These are phyloP conservation scores for Harpalus rufipes DNA, from an alignment of 2,888 invertebrate species.

Conservation along the genomic window DNA sequence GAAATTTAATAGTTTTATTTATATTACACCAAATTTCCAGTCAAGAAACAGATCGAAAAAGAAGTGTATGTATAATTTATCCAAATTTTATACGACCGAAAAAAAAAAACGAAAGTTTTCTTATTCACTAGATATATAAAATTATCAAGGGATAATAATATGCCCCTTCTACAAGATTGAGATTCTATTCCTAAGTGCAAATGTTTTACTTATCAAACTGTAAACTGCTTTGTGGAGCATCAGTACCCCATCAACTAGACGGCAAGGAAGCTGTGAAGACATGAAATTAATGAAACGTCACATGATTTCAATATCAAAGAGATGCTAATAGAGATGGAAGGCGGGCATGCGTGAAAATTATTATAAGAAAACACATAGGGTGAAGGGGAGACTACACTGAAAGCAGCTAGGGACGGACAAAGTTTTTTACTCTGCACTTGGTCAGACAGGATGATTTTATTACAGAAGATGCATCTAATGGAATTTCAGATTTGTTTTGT, in stretches of 20 bases:
- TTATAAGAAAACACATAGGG: slow-evolving; percentile 75
- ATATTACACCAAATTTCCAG: no score
- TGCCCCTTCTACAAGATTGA: not conserved
- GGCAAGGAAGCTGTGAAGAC: slow-evolving; percentile 69
- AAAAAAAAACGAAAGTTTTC: no score
- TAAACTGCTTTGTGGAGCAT: not conserved
- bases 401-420: not conserved
- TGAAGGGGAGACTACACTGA: slow-evolving; percentile 19
- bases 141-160: no score
- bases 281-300: slow-evolving; percentile 77
- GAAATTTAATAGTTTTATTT: no score
- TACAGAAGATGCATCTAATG: not conserved
- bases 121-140: no score
- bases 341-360: slow-evolving; percentile 78
- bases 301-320: slow-evolving; percentile 78
- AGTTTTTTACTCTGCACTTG: not conserved
- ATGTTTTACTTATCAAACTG: slow-evolving; percentile 28
- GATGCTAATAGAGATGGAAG: slow-evolving; percentile 78
- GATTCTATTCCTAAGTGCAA: slow-evolving; percentile 3
- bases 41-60: no score
- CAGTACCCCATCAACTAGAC: slow-evolving; percentile 28
- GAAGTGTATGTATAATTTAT: no score
- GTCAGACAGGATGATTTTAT: not conserved
- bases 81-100: no score
- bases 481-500: not conserved